Conservation (phyloP, 2,888 invertebrate species). For the Dromius quadrimaculatus region DNA sequence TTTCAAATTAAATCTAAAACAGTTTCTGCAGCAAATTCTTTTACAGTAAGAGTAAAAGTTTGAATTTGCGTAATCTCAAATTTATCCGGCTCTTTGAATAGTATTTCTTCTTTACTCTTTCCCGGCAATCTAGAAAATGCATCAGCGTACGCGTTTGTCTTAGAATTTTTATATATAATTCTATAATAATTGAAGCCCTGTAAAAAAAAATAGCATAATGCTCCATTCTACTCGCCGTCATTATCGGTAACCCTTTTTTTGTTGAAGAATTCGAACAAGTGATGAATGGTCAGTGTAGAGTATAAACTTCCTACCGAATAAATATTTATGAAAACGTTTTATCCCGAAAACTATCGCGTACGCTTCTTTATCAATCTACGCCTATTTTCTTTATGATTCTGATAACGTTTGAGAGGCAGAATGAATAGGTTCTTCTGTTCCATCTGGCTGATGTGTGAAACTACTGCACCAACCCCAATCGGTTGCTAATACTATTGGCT, state of each 20-base stretch:
- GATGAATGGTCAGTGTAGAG: neutral
- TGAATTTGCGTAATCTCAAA: slow-evolving; percentile 17
- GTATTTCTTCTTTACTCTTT: slow-evolving; percentile 1
- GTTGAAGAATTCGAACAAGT: slow-evolving; percentile 9
- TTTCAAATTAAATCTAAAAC: slow-evolving; percentile 10
- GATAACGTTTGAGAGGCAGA: neutral
- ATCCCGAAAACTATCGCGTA: neutral
- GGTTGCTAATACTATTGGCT: neutral
- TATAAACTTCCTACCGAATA: neutral
- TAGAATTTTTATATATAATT: slow-evolving; percentile 36
- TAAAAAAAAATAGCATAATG: slow-evolving; percentile 44
- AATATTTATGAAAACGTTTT: neutral
- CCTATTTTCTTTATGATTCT: neutral
- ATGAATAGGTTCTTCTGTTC: slow-evolving; percentile 10
- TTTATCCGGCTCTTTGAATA: slow-evolving; percentile 20
- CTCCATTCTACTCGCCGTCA: slow-evolving; percentile 47
- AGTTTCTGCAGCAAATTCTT: slow-evolving; percentile 24
- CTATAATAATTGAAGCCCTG: slow-evolving; percentile 38
- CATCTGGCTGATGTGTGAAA: neutral
- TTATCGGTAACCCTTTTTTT: slow-evolving; percentile 36
- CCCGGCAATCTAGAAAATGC: slow-evolving; percentile 3
- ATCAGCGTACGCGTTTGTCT: slow-evolving; percentile 38
- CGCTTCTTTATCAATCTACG: neutral
- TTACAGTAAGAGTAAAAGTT: slow-evolving; percentile 13
- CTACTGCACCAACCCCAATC: slow-evolving; percentile 5